These are phyloP conservation scores for Stegodyphus dumicola DNA, from an alignment of 1,140 invertebrate species.

Conservation along the genomic window DNA sequence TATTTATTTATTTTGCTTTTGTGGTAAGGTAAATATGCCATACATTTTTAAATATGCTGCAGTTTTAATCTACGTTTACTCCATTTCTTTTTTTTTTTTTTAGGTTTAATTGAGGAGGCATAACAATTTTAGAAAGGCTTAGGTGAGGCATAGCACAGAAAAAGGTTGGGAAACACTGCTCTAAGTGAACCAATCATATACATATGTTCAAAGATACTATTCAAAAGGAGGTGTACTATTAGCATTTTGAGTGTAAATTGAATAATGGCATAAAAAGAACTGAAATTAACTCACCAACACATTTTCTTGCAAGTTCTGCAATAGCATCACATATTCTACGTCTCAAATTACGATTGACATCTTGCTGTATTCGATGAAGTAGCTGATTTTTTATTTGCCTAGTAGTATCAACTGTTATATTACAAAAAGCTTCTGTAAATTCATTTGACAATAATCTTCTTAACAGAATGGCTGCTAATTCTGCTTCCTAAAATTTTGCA, in stretches of 20 bases:
- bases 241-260: background rate
- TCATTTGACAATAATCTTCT: slow-evolving; percentile 88
- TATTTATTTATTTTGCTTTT: no score
- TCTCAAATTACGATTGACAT: slow-evolving; percentile 78
- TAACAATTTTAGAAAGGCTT: no score
- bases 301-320: slow-evolving; percentile 92
- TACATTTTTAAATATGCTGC: no score
- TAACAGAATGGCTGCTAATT: slow-evolving; percentile 75
- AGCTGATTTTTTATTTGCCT: slow-evolving; percentile 87
- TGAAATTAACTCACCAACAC: slow-evolving; percentile 75
- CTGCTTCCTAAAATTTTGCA: slow-evolving; percentile 26
- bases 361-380: slow-evolving; percentile 84
- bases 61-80: no score
- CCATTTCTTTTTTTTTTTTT: no score
- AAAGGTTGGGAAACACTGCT: no score
- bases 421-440: slow-evolving; percentile 89
- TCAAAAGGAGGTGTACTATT: background rate
- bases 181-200: background rate
- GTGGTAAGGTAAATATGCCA: no score
- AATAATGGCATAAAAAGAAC: background rate
- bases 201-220: background rate
- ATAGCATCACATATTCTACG: slow-evolving; percentile 95
- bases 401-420: slow-evolving; percentile 83
- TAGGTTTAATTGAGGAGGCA: no score
- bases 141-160: no score